These are phyloP conservation scores for Drosophila nasuta DNA, from an alignment of 1,140 invertebrate genomes.

Conservation along the genomic window DNA sequence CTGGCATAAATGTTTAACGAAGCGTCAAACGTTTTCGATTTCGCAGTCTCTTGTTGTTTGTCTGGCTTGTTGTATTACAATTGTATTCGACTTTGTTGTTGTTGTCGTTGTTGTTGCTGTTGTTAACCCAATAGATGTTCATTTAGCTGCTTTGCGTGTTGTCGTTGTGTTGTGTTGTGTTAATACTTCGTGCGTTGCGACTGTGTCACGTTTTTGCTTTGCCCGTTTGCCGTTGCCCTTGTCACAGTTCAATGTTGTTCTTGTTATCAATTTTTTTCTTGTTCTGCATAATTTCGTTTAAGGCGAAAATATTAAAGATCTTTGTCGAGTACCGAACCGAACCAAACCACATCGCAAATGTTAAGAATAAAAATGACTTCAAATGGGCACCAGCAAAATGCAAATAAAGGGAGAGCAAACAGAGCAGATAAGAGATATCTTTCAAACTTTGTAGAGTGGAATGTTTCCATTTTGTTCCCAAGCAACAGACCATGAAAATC, in stretches of 20 bases:
- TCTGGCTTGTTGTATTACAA: conserved; percentile 7
- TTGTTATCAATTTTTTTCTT: conserved; percentile 56
- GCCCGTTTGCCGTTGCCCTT: conserved; percentile 46
- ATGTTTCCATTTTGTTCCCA: conserved; percentile 80
- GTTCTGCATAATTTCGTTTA: conserved; percentile 54
- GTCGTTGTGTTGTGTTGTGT: conserved; percentile 55
- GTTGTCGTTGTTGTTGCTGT: conserved; percentile 29
- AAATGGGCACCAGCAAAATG: conserved; percentile 30
- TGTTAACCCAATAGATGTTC: conserved; percentile 73
- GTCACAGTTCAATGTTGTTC: conserved; percentile 65
- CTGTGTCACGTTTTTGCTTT: conserved; percentile 71
- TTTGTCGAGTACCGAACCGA: background rate
- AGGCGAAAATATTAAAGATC: conserved; percentile 39
- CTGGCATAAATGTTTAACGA: conserved; percentile 76
- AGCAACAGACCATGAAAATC: conserved; percentile 78
- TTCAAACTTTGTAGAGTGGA: conserved; percentile 55
- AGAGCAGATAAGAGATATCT: conserved; percentile 71
- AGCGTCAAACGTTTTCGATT: conserved; percentile 79
- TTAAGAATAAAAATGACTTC: conserved; percentile 38
- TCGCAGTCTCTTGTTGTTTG: conserved; percentile 56
- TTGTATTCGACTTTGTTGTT: background rate
- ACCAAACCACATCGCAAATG: conserved; percentile 11
- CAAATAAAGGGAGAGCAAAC: conserved; percentile 30
- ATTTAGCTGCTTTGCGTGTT: conserved; percentile 49
- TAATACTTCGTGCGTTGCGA: conserved; percentile 78